These are phyloP conservation scores for Phaonia tiefii DNA, from an alignment of 2,888 invertebrate genomes.

Conservation along the genomic window DNA sequence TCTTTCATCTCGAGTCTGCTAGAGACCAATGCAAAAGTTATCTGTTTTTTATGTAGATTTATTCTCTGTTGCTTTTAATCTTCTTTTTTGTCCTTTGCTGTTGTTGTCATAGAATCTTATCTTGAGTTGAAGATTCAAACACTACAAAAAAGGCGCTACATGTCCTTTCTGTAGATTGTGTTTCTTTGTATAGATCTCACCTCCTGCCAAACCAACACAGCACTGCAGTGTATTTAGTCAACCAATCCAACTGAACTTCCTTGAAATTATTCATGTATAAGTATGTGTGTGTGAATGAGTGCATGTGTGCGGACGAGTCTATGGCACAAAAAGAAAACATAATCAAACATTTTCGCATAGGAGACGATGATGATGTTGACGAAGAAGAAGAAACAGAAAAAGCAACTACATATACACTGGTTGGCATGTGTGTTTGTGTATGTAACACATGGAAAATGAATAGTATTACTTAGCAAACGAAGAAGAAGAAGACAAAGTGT, in stretches of 20 bases:
- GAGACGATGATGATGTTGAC: too few relatives aligned
- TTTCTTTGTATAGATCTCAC: too few relatives aligned
- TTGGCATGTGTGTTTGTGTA: too few relatives aligned
- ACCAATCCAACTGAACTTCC: slow-evolving; percentile 53
- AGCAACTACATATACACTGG: slow-evolving; percentile 30
- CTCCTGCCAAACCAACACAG: slow-evolving; percentile 12
- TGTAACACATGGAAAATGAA: slow-evolving; percentile 42
- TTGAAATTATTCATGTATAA: slow-evolving; percentile 48
- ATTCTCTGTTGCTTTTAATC: slow-evolving; percentile 2
- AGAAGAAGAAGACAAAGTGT: slow-evolving; percentile 24
- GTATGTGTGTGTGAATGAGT: background rate
- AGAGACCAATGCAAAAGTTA: slow-evolving; percentile 30
- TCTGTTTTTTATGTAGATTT: slow-evolving; percentile 19
- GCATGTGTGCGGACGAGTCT: slow-evolving; percentile 7
- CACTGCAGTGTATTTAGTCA: slow-evolving; percentile 40
- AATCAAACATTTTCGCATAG: slow-evolving; percentile 60
- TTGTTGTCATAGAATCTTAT: slow-evolving; percentile 57
- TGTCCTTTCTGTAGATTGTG: slow-evolving; percentile 22
- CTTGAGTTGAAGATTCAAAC: slow-evolving; percentile 59
- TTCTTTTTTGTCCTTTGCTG: slow-evolving; percentile 40
- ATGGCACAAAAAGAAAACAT: slow-evolving; percentile 56
- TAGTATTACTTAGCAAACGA: slow-evolving; percentile 39
- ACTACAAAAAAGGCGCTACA: too few relatives aligned
- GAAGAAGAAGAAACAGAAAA: slow-evolving; percentile 29
- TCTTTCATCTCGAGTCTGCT: background rate